Evolutionary conservation across 2,888 invertebrate species (phyloP), one percentile per base, ranked within the genome.

Genomic region (Trissolcus japonicus): DNA sequence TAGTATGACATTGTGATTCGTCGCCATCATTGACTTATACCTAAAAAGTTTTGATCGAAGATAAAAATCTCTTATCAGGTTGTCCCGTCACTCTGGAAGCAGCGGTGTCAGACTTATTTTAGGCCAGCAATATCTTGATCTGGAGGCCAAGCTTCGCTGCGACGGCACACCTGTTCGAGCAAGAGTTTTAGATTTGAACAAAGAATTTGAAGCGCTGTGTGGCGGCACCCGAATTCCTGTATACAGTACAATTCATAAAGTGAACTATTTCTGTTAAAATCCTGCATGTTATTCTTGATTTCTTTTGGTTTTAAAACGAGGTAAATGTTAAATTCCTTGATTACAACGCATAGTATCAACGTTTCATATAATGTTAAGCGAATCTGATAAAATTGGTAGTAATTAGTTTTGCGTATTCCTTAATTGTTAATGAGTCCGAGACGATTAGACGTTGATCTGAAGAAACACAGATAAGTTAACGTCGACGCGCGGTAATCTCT

Each of bases 341-440:
- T 59, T 63, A 46, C 17, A 16, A 46, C 46, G 29, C 43, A 43
- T 43, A 60, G 50, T 25, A 41, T 17, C 29, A 48, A 25, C 53
- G 51, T 71, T 62, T 7, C 62, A 56, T 51, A 69, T 17, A 61
- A 11, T 54, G 56, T 43, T 63, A 72, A 60, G 46, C 63, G 65
- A 75, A 66, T 79, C 55, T 56, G 76, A 76, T 71, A 66, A 79
- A 76, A 68, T 66, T 66, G 50, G 60, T 50, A 29, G 25, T 59
- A 71, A 50, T 57, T 25, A 51, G 16, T 51, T n/a, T 13, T 54
- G 21, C 7, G 21, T 54, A 16, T 66, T 79, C 35, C 85, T 86
- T 86, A 85, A 83, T 78, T 79, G 82, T 83, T 84, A 85, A 86
- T 87, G 86, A 88, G 86, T 87, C 83, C 83, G 83, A 86, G 83